A percentile compares a stretch with the other conserved stretches of the same genome.
Evolutionary conservation across 2,113 vertebrate species (phyloP).

Genomic region (Oophaga pumilio): DNA sequence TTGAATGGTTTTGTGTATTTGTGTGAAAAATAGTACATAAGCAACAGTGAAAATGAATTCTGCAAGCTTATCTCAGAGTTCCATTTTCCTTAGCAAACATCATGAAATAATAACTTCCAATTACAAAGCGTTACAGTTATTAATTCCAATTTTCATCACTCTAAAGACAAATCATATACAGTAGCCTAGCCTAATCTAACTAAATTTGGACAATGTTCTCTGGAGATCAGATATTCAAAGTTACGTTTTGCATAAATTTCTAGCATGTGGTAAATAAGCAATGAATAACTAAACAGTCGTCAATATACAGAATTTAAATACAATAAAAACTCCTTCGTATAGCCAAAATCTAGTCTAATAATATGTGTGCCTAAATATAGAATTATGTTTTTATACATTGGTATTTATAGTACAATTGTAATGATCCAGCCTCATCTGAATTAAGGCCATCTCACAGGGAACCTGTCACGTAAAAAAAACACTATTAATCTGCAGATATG

Average conservation of each 20-base stretch:
- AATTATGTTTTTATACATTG: not conserved
- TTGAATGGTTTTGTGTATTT: constrained; percentile 29
- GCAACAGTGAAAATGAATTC: constrained; percentile 21
- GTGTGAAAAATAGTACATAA: constrained; percentile 16
- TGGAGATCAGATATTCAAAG: constrained; percentile 27
- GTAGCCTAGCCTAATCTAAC: constrained; percentile 38
- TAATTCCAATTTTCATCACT: constrained; percentile 51
- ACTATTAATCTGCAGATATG: too few species aligned
- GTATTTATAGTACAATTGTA: not conserved
- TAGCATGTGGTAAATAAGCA: not conserved
- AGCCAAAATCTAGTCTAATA: not conserved
- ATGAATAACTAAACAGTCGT: constrained; percentile 8
- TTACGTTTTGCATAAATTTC: constrained; percentile 25
- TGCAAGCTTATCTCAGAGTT: constrained; percentile 25
- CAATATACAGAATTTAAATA: constrained; percentile 6
- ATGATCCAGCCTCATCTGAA: not conserved
- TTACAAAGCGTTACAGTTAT: constrained; percentile 48
- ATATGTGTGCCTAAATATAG: not conserved
- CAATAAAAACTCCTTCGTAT: not conserved
- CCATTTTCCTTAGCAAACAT: constrained; percentile 33
- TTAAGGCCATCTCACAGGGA: not conserved
- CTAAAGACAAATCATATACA: constrained; percentile 46
- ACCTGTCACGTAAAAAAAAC: too few species aligned
- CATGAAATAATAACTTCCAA: constrained; percentile 52
- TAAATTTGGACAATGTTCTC: constrained; percentile 46